Percentiles rank a stretch among this genome's conserved stretches.
These are phyloP conservation scores for Meloidogyne hapla DNA, from an alignment of 1,140 invertebrate genomes.

Conservation along the genomic window DNA sequence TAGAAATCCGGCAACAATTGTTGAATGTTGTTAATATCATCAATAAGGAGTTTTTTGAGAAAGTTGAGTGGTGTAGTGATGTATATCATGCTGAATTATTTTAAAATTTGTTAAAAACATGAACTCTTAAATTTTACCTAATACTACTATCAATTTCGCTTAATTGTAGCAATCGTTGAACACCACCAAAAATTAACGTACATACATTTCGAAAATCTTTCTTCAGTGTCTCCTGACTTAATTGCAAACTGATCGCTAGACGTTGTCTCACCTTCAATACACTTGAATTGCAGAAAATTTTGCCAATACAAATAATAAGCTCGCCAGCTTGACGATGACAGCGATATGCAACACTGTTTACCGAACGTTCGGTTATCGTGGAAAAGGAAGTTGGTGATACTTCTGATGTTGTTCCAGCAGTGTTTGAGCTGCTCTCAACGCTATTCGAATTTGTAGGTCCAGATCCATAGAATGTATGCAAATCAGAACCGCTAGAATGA, in stretches of 20 bases:
- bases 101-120: neutral
- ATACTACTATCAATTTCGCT: constrained; percentile 7
- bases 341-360: constrained; percentile 28
- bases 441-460: neutral
- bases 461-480: no score
- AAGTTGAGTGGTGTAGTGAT: constrained; percentile 24
- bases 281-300: constrained; percentile 37
- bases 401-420: constrained; percentile 5
- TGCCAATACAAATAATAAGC: constrained; percentile 33
- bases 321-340: constrained; percentile 35
- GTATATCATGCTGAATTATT: neutral
- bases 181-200: constrained; percentile 32
- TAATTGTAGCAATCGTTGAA: constrained; percentile 26
- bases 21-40: constrained; percentile 25
- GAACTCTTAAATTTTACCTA: neutral
- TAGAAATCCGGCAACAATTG: constrained; percentile 45
- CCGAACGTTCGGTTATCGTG: constrained; percentile 15
- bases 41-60: constrained; percentile 44
- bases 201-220: constrained; percentile 29
- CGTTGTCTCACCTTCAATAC: constrained; percentile 18
- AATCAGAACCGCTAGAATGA: neutral
- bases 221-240: constrained; percentile 8
- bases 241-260: neutral
- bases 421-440: neutral
- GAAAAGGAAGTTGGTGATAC: neutral